Conservation (phyloP, 2,888 invertebrate species). For the Acanthopleura granulata region DNA sequence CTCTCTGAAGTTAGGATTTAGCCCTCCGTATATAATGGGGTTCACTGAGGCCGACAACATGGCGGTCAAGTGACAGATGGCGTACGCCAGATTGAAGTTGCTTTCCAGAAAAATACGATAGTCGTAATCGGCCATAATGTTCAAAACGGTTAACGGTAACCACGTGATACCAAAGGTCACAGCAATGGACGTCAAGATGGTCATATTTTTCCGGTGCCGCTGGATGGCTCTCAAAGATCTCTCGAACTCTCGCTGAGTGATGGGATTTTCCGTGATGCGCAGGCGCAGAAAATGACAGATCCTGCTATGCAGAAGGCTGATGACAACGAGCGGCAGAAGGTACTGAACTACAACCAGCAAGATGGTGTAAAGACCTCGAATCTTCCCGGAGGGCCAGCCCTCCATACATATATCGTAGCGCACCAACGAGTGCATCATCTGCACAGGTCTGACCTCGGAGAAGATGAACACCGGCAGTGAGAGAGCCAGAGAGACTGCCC, state of each 20-base stretch:
- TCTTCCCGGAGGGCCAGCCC: constrained; percentile 49
- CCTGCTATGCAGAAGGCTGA: constrained; percentile 49
- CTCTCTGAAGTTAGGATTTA: constrained; percentile 57
- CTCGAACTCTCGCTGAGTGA: constrained; percentile 28
- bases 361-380: constrained; percentile 49
- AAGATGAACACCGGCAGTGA: constrained; percentile 57
- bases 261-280: constrained; percentile 58
- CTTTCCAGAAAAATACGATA: constrained; percentile 46
- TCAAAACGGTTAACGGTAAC: constrained; percentile 63
- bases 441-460: constrained; percentile 54
- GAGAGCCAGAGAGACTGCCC: constrained; percentile 49
- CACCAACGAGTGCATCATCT: constrained; percentile 49
- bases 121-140: constrained; percentile 59
- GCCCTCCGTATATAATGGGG: constrained; percentile 63
- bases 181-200: constrained; percentile 60
- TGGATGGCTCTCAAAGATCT: constrained; percentile 35
- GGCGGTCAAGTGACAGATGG: constrained; percentile 56
- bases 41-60: constrained; percentile 60
- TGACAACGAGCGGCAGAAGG: constrained; percentile 48
- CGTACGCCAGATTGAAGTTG: constrained; percentile 67
- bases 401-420: constrained; percentile 67
- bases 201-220: constrained; percentile 64
- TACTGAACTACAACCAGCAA: constrained; percentile 57
- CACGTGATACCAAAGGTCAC: constrained; percentile 59
- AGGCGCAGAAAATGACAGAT: constrained; percentile 67